phyloP scores from a whole-genome alignment of 2,888 invertebrate genomes.

The Nezara viridula region DNA sequence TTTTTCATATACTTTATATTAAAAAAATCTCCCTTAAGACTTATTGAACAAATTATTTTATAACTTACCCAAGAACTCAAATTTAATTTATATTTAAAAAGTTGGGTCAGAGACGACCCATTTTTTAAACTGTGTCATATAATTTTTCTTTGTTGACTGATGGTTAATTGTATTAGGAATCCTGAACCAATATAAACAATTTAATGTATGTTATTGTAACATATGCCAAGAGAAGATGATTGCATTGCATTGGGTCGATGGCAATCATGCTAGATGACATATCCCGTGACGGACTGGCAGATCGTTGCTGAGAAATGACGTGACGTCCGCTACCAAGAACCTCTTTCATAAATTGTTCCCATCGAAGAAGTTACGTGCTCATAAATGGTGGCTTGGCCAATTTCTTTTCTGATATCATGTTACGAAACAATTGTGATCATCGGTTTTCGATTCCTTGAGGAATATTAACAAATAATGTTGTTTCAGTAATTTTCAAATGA shows the following conservation, averaged over 20 bases:
- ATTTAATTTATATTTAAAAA: too few species aligned
- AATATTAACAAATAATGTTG: neutral
- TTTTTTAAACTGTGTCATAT: too few species aligned
- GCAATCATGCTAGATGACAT: slow-evolving; percentile 18
- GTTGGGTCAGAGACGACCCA: too few species aligned
- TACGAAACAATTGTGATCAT: slow-evolving; percentile 3
- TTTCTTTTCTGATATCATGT: slow-evolving; percentile 23
- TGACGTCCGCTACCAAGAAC: slow-evolving; percentile 18
- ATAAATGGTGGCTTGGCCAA: slow-evolving; percentile 29
- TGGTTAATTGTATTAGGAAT: too few species aligned
- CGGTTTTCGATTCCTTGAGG: neutral
- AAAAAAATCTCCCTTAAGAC: too few species aligned
- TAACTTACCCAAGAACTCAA: too few species aligned
- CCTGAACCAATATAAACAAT: neutral
- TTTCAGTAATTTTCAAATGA: neutral
- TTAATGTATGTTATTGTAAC: neutral
- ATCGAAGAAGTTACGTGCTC: slow-evolving; percentile 26
- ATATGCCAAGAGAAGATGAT: neutral
- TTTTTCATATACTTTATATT: too few species aligned
- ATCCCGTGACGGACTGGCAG: neutral
- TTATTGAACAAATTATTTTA: too few species aligned
- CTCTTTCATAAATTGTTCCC: slow-evolving; percentile 30
- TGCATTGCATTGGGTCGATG: neutral
- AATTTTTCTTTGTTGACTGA: too few species aligned
- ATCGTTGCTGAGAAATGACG: slow-evolving; percentile 21